Conservation (phyloP, 1,140 invertebrate genomes). For the Lutraria rhynchaena region DNA sequence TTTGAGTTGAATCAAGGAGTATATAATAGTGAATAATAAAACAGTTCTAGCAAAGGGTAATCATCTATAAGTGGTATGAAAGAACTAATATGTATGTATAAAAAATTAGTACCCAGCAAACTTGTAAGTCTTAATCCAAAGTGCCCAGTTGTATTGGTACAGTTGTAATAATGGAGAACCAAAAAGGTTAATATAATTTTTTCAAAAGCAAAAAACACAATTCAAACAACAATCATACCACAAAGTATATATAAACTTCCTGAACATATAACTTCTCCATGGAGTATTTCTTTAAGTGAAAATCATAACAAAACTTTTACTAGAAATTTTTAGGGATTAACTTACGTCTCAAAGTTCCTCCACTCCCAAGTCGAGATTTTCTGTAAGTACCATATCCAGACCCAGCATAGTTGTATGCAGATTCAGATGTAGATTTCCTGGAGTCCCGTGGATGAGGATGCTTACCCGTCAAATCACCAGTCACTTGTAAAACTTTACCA, state of each 20-base stretch:
- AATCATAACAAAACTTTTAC: no score
- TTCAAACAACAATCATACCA: not conserved
- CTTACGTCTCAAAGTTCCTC: constrained; percentile 77
- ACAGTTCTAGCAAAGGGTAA: no score
- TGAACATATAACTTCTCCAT: no score
- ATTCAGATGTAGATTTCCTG: constrained; percentile 69
- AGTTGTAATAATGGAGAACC: no score
- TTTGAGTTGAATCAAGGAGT: no score
- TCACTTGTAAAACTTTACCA: constrained; percentile 72
- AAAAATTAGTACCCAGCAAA: no score
- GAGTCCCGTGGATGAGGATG: constrained; percentile 64
- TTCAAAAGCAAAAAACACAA: not conserved
- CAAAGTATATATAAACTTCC: no score
- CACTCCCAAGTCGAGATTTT: constrained; percentile 67
- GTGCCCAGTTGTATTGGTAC: not conserved
- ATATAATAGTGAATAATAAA: no score
- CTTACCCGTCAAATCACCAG: constrained; percentile 76
- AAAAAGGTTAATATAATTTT: not conserved
- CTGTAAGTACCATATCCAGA: constrained; percentile 62
- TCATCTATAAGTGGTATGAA: no score
- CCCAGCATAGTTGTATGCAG: constrained; percentile 64
- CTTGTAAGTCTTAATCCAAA: no score
- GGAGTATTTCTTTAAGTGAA: no score
- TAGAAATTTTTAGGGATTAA: constrained; percentile 6
- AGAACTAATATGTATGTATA: no score